phyloP scores from a whole-genome alignment of 2,113 vertebrate genomes.

The Scatophagus argus region DNA sequence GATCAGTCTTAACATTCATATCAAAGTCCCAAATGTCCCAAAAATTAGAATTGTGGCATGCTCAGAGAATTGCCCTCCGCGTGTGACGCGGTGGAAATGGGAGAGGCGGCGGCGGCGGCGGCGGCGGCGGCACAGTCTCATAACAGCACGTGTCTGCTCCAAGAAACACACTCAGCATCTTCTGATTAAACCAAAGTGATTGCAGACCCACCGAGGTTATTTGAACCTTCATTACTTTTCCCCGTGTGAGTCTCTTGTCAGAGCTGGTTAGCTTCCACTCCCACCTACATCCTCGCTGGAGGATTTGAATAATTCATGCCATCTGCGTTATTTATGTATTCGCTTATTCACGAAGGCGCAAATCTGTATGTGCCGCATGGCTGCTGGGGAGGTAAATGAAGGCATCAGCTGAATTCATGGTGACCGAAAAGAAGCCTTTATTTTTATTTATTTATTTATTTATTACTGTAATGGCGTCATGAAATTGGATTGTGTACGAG shows the following conservation, averaged over 20 bases:
- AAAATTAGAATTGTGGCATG: too few relatives aligned
- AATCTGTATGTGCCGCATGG: constrained; percentile 54
- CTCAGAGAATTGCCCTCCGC: background rate
- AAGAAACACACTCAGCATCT: constrained; percentile 66
- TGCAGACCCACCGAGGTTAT: constrained; percentile 70
- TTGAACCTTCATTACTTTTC: constrained; percentile 75
- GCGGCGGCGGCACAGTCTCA: constrained; percentile 19
- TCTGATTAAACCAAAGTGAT: constrained; percentile 73
- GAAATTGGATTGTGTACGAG: constrained; percentile 64
- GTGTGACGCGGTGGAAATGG: background rate
- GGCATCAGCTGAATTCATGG: constrained; percentile 62
- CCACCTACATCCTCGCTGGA: constrained; percentile 62
- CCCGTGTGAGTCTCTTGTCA: constrained; percentile 71
- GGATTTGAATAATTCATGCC: constrained; percentile 82
- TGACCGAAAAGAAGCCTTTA: constrained; percentile 34
- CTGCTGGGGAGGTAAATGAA: constrained; percentile 76
- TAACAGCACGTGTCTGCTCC: constrained; percentile 54
- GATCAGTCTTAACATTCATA: background rate
- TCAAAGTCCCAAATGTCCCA: background rate
- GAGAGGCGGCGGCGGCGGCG: background rate
- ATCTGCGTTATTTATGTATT: constrained; percentile 82
- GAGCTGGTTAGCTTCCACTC: constrained; percentile 72
- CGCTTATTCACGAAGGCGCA: constrained; percentile 78
- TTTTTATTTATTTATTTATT: constrained; percentile 35
- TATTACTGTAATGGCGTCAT: constrained; percentile 67